These are phyloP conservation scores for Anthonomus grandis DNA, from an alignment of 1,140 invertebrate species.

Conservation along the genomic window DNA sequence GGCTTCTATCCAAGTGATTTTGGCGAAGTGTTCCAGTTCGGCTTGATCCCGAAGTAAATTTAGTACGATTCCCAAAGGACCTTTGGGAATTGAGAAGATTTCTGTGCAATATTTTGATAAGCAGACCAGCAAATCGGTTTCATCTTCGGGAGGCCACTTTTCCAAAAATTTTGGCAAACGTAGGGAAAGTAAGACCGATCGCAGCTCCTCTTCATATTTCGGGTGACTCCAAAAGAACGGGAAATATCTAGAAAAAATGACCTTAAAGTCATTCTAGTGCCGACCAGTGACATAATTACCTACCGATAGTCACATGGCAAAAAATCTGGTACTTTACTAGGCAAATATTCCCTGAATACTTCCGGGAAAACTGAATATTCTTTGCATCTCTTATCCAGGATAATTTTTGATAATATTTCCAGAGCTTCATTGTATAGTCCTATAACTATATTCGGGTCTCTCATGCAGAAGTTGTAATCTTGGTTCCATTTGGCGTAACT, in stretches of 20 bases:
- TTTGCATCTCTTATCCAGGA: constrained; percentile 53
- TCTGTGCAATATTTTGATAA: constrained; percentile 35
- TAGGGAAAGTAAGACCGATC: constrained; percentile 28
- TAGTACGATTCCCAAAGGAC: constrained; percentile 30
- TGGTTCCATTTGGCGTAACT: constrained; percentile 52
- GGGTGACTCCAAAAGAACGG: constrained; percentile 52
- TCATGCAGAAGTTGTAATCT: constrained; percentile 50
- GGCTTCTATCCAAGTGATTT: constrained; percentile 40
- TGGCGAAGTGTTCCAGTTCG: constrained; percentile 25
- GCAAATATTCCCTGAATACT: constrained; percentile 53
- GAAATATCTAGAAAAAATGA: constrained; percentile 47
- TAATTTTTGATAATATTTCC: constrained; percentile 56
- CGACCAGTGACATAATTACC: too few species aligned
- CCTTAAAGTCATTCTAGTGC: too few species aligned
- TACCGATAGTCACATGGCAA: constrained; percentile 53
- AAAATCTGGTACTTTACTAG: constrained; percentile 34
- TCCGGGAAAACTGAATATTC: constrained; percentile 53
- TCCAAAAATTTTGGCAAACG: constrained; percentile 36
- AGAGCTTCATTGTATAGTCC: constrained; percentile 64
- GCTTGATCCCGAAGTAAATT: constrained; percentile 30
- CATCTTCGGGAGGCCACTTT: constrained; percentile 38
- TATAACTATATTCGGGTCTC: constrained; percentile 58
- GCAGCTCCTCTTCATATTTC: constrained; percentile 29
- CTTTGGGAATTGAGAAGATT: constrained; percentile 31
- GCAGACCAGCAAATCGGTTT: constrained; percentile 28